These are phyloP conservation scores for Dilophus febrilis DNA, from an alignment of 2,888 invertebrate species.

Conservation along the genomic window DNA sequence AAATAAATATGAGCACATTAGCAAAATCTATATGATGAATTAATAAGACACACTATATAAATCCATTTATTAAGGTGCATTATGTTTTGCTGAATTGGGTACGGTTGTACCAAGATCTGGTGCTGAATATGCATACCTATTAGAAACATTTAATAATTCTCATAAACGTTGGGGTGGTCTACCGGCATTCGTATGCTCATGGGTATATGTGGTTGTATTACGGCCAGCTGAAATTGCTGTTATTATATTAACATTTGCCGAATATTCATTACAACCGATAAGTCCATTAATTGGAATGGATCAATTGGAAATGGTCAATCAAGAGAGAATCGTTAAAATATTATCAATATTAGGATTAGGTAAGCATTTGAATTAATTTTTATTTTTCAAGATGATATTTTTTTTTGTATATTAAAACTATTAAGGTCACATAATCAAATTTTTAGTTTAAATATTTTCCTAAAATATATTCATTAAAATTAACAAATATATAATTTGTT, in stretches of 20 bases:
- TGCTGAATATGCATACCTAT: conserved; percentile 64
- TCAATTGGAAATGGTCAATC: conserved; percentile 26
- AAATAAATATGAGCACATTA: no score
- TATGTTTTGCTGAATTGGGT: conserved; percentile 66
- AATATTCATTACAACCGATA: conserved; percentile 54
- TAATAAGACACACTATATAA: background rate
- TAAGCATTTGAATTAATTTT: no score
- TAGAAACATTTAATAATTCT: conserved; percentile 49
- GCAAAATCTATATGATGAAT: no score
- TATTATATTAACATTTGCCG: conserved; percentile 56
- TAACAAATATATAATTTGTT: no score
- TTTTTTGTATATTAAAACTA: no score
- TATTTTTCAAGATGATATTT: no score
- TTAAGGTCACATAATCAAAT: no score
- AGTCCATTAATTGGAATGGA: conserved; percentile 25
- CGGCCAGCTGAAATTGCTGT: conserved; percentile 66
- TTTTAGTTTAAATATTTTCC: no score
- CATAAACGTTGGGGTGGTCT: conserved; percentile 54
- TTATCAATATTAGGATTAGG: conserved; percentile 46
- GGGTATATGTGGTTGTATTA: conserved; percentile 57
- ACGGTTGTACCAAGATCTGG: conserved; percentile 49
- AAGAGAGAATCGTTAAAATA: conserved; percentile 39
- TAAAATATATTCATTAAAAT: no score
- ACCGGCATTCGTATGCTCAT: conserved; percentile 58
- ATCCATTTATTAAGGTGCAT: conserved; percentile 39